A percentile compares a stretch with the other conserved stretches of the same genome.
Conservation (phyloP, 1,140 invertebrate species). For the Sipha flava region DNA sequence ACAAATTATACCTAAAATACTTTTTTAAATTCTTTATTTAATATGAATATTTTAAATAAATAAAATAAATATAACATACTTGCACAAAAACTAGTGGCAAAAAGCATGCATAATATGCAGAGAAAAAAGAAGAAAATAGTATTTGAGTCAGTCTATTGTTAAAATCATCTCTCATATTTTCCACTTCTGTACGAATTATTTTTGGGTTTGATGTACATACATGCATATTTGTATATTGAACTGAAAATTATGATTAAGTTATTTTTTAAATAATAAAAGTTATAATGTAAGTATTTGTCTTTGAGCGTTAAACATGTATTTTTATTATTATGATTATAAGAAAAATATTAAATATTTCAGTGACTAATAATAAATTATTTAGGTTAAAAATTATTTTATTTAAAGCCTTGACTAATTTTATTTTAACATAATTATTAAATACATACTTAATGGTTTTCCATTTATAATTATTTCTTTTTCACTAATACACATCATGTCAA, state of each 20-base stretch:
- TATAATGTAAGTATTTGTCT: no score
- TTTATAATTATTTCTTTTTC: constrained; percentile 27
- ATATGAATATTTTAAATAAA: no score
- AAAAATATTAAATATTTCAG: no score
- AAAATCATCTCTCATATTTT: constrained; percentile 73
- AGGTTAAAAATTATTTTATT: no score
- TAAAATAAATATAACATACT: constrained; percentile 54
- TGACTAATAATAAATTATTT: no score
- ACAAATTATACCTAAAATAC: no score
- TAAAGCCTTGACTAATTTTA: neutral
- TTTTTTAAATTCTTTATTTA: no score
- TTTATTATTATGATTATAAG: no score
- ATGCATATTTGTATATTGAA: constrained; percentile 46
- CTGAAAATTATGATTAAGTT: neutral
- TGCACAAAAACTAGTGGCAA: constrained; percentile 82
- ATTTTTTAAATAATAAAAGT: neutral
- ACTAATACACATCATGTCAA: constrained; percentile 21
- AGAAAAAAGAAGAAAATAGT: constrained; percentile 78
- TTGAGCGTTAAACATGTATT: no score
- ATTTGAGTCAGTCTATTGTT: constrained; percentile 80
- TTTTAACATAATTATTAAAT: neutral
- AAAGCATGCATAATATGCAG: constrained; percentile 84
- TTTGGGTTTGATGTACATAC: constrained; percentile 60
- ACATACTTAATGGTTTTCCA: constrained; percentile 17
- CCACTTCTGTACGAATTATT: constrained; percentile 74